Base-by-base conservation (phyloP, 2,797 vertebrate genomes). In the Synaphobranchus kaupii region DNA sequence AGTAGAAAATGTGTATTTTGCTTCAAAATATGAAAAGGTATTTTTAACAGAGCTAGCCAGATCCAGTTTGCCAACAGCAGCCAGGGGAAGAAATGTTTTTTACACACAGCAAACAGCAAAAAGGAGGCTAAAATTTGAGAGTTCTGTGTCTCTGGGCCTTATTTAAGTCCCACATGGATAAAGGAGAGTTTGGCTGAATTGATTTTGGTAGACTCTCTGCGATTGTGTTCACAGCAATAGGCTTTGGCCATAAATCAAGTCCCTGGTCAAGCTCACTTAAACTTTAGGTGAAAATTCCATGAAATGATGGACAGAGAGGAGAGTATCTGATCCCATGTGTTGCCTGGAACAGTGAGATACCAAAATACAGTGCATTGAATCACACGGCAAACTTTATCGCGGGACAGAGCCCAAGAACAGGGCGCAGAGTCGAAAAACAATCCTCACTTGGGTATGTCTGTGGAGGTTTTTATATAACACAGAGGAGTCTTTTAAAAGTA, bases 341-440 rank as follows among this genome's bases (percentile, higher is more conserved):
- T 50, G 78, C 78, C 78, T 81, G 78, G 44, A 81, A 47, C 47
- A 9, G 17, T 50, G 47, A n/a, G 78, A 81, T 81, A 83, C 85
- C 76, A 6, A 52, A 88, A 86, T 89, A 87, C 89, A 88, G 86
- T 89, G 87, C 84, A 76, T 85, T 88, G 80, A 88, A 84, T 76
- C 71, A 54, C 34, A 12, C 83, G 83, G 5, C 10, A 85, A 83
- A 86, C 81, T 34, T 15, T 87, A 87, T 87, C 86, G 80, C 52
- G 44, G 17, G 56, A 81, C 34, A 39, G 60, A 84, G 22, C 56
- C 28, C 15, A 22, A 63, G 56, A 78, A 22, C 73, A 78, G 4
- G 13, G 17, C 44, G 34, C 6, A 20, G 28, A 44, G 15, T 39
- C 20, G 17, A 44, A 78, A 78, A 78, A 78, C 34, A 78, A 78